phyloP scores from a whole-genome alignment of 2,888 invertebrate species.

The Synergus japonicus region DNA sequence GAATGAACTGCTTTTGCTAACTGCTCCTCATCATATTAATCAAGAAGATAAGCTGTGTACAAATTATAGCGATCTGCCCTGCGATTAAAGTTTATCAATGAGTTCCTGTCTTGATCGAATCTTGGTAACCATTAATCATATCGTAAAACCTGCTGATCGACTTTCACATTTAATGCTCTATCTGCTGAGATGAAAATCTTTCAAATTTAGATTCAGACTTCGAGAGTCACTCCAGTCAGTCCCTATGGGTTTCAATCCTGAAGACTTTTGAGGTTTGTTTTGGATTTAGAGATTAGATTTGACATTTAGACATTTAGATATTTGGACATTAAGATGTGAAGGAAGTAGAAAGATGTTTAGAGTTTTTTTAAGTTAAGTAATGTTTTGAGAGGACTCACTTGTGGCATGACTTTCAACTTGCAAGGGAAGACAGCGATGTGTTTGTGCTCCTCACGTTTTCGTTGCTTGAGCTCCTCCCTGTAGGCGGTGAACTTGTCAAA shows the following conservation, averaged over 20 bases:
- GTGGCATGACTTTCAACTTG: constrained; percentile 88
- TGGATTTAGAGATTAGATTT: not conserved
- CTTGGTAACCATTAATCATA: constrained; percentile 30
- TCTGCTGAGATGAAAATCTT: not conserved
- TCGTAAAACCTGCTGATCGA: constrained; percentile 13
- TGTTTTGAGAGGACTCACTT: constrained; percentile 78
- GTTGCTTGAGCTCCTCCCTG: constrained; percentile 92
- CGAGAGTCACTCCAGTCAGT: not conserved
- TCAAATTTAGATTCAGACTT: too few relatives aligned
- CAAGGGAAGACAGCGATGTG: constrained; percentile 99
- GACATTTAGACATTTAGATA: not conserved
- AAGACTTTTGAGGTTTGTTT: not conserved
- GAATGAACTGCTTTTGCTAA: constrained; percentile 38
- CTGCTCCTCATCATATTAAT: constrained; percentile 35
- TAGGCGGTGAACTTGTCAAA: constrained; percentile 98
- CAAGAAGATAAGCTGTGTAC: constrained; percentile 27
- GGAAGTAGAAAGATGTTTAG: not conserved
- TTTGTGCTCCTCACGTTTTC: constrained; percentile 96
- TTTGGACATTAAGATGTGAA: not conserved
- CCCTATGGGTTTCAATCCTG: not conserved
- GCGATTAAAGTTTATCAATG: constrained; percentile 37
- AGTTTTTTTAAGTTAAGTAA: not conserved
- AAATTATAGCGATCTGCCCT: constrained; percentile 36
- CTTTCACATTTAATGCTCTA: constrained; percentile 21
- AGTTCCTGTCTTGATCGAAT: constrained; percentile 38